These are phyloP conservation scores for Apogon talboti DNA, from an alignment of 2,797 vertebrate genomes.

Conservation along the genomic window DNA sequence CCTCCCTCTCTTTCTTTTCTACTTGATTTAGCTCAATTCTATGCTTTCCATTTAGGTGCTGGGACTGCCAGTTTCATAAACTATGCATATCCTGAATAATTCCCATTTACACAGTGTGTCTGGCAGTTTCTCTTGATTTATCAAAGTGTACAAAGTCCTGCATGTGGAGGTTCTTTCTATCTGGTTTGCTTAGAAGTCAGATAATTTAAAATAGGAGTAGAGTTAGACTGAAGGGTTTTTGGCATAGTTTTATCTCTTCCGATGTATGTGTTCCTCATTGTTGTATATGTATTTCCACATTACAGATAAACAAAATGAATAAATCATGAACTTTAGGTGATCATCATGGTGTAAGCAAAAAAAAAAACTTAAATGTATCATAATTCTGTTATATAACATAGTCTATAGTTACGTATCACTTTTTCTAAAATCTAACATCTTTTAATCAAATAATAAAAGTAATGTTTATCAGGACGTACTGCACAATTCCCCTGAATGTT, in stretches of 20 bases:
- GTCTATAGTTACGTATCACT: too few species aligned
- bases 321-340: slow-evolving; percentile 17
- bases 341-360: slow-evolving; percentile 3
- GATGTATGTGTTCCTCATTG: slow-evolving; percentile 43
- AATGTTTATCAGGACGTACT: slow-evolving; percentile 14
- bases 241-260: slow-evolving; percentile 11
- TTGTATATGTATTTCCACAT: too few species aligned
- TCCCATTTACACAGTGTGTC: neutral
- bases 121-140: neutral
- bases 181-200: slow-evolving; percentile 5
- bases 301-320: slow-evolving; percentile 17
- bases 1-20: neutral
- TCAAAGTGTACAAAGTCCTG: neutral
- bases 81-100: slow-evolving; percentile 16
- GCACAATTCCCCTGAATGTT: neutral
- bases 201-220: slow-evolving; percentile 13
- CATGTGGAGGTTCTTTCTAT: neutral
- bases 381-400: neutral
- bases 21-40: slow-evolving; percentile 38
- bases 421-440: too few species aligned
- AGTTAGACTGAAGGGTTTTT: too few species aligned
- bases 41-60: slow-evolving; percentile 65
- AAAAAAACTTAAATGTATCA: neutral
- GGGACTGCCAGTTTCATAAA: slow-evolving; percentile 30
- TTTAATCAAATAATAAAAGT: too few species aligned